phyloP scores from a whole-genome alignment of 2,113 vertebrate species.

The Notothenia rossii region DNA sequence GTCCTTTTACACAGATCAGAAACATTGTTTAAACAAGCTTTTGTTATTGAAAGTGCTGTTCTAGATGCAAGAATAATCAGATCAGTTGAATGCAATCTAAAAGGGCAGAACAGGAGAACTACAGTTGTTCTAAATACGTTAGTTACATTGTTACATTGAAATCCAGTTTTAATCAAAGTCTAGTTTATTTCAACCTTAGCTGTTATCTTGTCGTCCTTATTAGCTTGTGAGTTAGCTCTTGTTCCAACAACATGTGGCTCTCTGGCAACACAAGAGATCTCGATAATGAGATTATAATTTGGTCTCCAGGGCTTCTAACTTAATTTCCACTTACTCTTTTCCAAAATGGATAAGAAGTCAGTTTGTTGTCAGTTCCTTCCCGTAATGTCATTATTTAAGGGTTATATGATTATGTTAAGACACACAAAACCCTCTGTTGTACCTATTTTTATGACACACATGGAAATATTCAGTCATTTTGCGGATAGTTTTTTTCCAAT shows the following conservation, averaged over 20 bases:
- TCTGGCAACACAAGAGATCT: background rate
- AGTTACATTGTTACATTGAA: background rate
- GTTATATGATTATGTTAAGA: too few species aligned
- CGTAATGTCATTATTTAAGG: too few species aligned
- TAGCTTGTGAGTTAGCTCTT: background rate
- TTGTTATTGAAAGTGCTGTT: background rate
- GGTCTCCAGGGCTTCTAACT: background rate
- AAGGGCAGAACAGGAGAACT: background rate
- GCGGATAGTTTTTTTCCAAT: background rate
- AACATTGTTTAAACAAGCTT: slow-evolving; percentile 1
- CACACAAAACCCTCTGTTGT: too few species aligned
- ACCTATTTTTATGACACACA: too few species aligned
- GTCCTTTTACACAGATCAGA: slow-evolving; percentile 18
- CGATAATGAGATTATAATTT: background rate
- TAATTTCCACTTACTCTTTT: background rate
- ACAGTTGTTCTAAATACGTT: too few species aligned
- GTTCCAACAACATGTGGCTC: slow-evolving; percentile 3
- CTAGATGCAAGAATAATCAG: too few species aligned
- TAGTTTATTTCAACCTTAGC: background rate
- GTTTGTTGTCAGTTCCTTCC: background rate
- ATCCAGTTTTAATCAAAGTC: too few species aligned
- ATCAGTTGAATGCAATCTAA: background rate
- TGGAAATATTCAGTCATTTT: background rate
- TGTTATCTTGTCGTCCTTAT: background rate
- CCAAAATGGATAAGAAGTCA: background rate